A percentile compares a stretch with the other conserved stretches of the same genome.
These are phyloP conservation scores for Leucozona laternaria DNA, from an alignment of 2,888 invertebrate genomes.

Conservation along the genomic window DNA sequence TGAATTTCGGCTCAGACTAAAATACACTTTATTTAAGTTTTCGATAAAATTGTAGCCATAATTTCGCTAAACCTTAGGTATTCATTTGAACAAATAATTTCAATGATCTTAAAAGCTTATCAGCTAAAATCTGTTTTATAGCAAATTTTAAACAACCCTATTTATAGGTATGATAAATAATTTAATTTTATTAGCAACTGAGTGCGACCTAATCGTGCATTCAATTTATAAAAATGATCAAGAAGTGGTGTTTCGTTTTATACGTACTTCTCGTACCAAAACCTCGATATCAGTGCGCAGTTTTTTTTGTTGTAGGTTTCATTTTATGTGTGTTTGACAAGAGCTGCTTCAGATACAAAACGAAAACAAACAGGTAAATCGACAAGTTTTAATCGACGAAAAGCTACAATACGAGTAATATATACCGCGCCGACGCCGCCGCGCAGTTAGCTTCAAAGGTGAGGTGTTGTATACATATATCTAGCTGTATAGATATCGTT, in stretches of 20 bases:
- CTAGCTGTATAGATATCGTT: background rate
- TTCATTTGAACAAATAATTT: too few species aligned
- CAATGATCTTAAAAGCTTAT: too few species aligned
- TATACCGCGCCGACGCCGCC: background rate
- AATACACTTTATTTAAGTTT: too few species aligned
- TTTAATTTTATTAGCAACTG: background rate
- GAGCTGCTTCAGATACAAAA: slow-evolving; percentile 46
- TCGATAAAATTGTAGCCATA: too few species aligned
- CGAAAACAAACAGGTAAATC: slow-evolving; percentile 34
- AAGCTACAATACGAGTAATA: slow-evolving; percentile 28
- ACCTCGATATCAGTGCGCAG: slow-evolving; percentile 59
- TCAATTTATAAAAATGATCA: slow-evolving; percentile 13
- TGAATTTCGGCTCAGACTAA: too few species aligned
- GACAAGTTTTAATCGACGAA: slow-evolving; percentile 23
- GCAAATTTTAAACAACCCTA: background rate
- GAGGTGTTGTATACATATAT: background rate
- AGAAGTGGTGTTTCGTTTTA: slow-evolving; percentile 38
- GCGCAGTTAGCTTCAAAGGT: slow-evolving; percentile 16
- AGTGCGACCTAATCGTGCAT: background rate
- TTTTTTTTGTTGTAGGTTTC: slow-evolving; percentile 31
- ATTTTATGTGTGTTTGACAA: slow-evolving; percentile 36
- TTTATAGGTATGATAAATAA: background rate
- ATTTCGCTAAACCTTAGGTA: too few species aligned
- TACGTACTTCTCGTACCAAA: slow-evolving; percentile 41
- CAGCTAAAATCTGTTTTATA: background rate